Percentiles rank a stretch among this genome's conserved stretches.
Conservation (phyloP, 2,113 vertebrate species). For the Menura novaehollandiae region DNA sequence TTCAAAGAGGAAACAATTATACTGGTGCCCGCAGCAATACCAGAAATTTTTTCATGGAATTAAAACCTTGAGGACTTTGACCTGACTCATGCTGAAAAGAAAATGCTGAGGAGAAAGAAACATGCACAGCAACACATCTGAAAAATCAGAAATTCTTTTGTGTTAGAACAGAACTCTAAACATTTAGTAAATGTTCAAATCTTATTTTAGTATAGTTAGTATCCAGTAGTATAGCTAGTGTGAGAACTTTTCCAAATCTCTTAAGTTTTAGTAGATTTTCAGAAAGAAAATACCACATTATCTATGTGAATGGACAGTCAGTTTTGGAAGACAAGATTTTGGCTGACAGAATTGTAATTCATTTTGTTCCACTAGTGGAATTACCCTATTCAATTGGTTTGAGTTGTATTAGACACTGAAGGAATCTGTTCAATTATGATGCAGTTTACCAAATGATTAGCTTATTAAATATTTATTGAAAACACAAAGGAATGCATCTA, state of each 20-base stretch:
- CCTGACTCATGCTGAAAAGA: background rate
- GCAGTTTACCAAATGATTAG: background rate
- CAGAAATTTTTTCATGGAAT: background rate
- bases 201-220: conserved; percentile 32
- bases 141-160: background rate
- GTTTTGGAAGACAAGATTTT: background rate
- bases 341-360: background rate
- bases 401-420: background rate
- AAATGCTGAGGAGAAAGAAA: background rate
- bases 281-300: background rate
- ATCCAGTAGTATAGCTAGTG: background rate
- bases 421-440: background rate
- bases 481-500: background rate
- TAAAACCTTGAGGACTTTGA: conserved; percentile 30
- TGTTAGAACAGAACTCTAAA: background rate
- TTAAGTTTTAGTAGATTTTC: background rate
- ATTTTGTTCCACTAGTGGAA: background rate
- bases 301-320: background rate
- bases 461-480: background rate
- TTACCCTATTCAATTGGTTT: background rate
- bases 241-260: background rate
- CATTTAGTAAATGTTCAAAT: background rate
- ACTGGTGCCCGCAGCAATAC: background rate
- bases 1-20: background rate
- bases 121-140: background rate